Evolutionary conservation across 2,888 invertebrate genomes (phyloP), one percentile per base, ranked within the genome.

Genomic region (Synergus japonicus): DNA sequence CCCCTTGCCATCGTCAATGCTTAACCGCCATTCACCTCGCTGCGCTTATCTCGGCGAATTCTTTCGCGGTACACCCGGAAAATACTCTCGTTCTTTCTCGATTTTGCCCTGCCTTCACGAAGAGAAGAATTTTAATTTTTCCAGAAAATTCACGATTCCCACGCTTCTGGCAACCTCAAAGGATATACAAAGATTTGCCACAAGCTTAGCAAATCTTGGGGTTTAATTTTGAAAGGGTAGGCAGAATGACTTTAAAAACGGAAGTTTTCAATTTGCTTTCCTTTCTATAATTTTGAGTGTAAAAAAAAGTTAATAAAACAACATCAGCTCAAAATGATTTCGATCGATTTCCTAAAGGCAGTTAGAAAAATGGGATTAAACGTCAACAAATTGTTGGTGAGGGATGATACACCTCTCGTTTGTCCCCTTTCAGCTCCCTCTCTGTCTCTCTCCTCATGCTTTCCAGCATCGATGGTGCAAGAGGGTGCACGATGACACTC

Each of bases 401-500:
- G n/a, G 2, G 37, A 54, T 49, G 54, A 73, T 73, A 54, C 29
- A 44, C 49, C 79, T 64, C 60, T 46, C 82, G 79, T 76, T 77
- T 78, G 65, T 67, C 78, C 66, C 80, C 76, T 58, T 73, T 73
- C 77, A 78, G 64, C 80, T 63, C 78, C 79, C 78, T 29, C 29
- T 29, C 29, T 22, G 22, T 77, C 83, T 22, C 41, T 80, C 81
- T 65, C 78, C 64, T 29, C 3, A 29, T 80, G 76, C 78, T 80
- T 76, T 82, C 60, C 66, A 83, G 83, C 85, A 82, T 85, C 83
- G 86, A 82, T 85, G 81, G 82, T 82, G 60, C 84, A 84, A 80
- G 80, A 84, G 86, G 88, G 86, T 86, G 87, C 86, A 84, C 86
- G 87, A 88, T 88, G 89, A 89, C 89, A 88, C 87, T 88, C 85